phyloP scores from a whole-genome alignment of 2,888 invertebrate genomes.

The Ariolimax columbianus region DNA sequence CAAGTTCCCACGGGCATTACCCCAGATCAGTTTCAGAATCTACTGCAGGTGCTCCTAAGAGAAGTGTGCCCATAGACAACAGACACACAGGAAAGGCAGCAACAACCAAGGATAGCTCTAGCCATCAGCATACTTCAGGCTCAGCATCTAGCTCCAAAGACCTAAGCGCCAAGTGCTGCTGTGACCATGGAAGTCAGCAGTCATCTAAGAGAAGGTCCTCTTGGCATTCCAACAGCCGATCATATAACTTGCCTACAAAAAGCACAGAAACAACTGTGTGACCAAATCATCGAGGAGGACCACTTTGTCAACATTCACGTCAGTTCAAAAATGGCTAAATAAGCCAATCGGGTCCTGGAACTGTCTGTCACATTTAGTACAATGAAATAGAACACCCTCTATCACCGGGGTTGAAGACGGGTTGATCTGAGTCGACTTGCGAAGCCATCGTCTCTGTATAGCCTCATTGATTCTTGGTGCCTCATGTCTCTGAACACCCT shows the following conservation, averaged over 20 bases:
- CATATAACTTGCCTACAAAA: not conserved
- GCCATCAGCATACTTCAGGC: not conserved
- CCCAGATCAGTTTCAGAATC: not conserved
- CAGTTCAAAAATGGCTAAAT: no score
- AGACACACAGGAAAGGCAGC: not conserved
- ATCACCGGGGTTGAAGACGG: no score
- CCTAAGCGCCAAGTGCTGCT: not conserved
- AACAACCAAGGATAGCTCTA: not conserved
- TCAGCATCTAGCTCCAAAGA: not conserved
- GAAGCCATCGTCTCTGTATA: no score
- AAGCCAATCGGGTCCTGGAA: no score
- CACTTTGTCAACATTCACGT: no score
- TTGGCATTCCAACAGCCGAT: constrained; percentile 17
- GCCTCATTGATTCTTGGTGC: no score
- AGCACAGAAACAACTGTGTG: constrained; percentile 14
- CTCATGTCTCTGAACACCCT: no score
- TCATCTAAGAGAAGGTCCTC: not conserved
- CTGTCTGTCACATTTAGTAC: no score
- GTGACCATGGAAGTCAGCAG: not conserved
- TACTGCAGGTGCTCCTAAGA: not conserved
- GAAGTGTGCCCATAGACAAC: not conserved
- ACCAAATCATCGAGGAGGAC: no score
- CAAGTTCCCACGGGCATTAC: not conserved
- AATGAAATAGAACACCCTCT: no score
- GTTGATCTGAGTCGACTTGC: no score